Percentiles rank a stretch among this genome's conserved stretches.
These are phyloP conservation scores for Lepidotrigona ventralis DNA, from an alignment of 1,140 invertebrate genomes.

Conservation along the genomic window DNA sequence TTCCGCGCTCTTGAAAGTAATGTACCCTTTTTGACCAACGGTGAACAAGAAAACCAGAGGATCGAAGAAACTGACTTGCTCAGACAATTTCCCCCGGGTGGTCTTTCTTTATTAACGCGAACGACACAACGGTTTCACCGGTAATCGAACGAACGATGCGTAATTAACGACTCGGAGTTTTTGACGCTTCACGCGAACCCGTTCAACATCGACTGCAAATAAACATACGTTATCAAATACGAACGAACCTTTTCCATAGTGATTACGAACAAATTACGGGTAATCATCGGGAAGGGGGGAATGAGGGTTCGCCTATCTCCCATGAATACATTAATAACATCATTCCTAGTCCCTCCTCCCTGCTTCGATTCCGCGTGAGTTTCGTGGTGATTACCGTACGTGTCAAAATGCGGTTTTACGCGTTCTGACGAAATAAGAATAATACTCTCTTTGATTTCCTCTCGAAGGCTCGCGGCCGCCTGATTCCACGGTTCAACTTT, in stretches of 20 bases:
- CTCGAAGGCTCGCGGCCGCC: no score
- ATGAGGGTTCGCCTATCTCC: slow-evolving; percentile 69
- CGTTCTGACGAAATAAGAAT: not conserved
- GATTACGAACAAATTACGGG: slow-evolving; percentile 71
- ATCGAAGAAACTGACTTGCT: not conserved
- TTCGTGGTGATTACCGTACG: slow-evolving; percentile 66
- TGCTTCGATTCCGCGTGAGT: slow-evolving; percentile 46
- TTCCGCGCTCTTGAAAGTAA: not conserved
- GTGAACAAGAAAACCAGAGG: not conserved
- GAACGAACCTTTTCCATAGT: slow-evolving; percentile 62
- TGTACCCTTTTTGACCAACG: not conserved
- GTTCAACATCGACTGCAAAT: slow-evolving; percentile 27
- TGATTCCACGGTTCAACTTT: not conserved
- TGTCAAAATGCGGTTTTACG: slow-evolving; percentile 67
- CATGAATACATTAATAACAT: slow-evolving; percentile 72
- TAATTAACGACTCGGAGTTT: not conserved
- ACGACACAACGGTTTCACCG: not conserved
- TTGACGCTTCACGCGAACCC: not conserved
- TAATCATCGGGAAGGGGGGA: slow-evolving; percentile 66
- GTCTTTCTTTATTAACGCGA: not conserved
- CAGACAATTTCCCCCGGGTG: not conserved
- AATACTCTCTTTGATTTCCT: not conserved
- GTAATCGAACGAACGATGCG: not conserved
- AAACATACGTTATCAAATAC: slow-evolving; percentile 62
- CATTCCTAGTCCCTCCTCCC: slow-evolving; percentile 43